Conservation (phyloP, 2,888 invertebrate species). For the Nasonovia ribisnigri region DNA sequence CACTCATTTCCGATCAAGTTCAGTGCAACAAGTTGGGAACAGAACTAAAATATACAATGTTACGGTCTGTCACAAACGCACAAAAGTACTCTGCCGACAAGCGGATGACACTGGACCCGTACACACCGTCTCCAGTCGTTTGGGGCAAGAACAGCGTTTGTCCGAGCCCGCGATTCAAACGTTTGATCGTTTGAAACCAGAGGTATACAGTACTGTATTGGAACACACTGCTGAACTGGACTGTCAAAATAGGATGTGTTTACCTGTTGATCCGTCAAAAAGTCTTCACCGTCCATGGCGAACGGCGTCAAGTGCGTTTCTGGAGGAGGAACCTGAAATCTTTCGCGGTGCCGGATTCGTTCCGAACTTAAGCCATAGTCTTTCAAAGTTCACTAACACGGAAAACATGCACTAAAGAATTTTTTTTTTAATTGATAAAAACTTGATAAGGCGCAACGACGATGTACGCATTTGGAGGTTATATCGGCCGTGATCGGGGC, state of each 20-base stretch:
- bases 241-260: neutral
- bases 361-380: slow-evolving; percentile 30
- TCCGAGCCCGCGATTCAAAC: neutral
- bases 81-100: neutral
- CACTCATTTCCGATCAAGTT: neutral
- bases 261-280: slow-evolving; percentile 53
- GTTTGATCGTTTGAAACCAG: neutral
- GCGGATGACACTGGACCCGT: neutral
- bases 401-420: slow-evolving; percentile 40
- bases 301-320: neutral
- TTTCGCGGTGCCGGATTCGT: neutral
- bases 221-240: neutral
- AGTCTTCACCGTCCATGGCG: slow-evolving; percentile 49
- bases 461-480: neutral
- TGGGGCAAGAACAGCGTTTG: neutral
- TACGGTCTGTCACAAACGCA: neutral
- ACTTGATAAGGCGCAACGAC: slow-evolving; percentile 23
- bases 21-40: neutral
- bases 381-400: neutral
- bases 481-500: neutral
- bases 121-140: neutral
- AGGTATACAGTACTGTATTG: neutral
- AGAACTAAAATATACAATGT: neutral
- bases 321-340: neutral
- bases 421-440: slow-evolving; percentile 27